phyloP scores from a whole-genome alignment of 1,140 invertebrate genomes.

The Drosophila arizonae region DNA sequence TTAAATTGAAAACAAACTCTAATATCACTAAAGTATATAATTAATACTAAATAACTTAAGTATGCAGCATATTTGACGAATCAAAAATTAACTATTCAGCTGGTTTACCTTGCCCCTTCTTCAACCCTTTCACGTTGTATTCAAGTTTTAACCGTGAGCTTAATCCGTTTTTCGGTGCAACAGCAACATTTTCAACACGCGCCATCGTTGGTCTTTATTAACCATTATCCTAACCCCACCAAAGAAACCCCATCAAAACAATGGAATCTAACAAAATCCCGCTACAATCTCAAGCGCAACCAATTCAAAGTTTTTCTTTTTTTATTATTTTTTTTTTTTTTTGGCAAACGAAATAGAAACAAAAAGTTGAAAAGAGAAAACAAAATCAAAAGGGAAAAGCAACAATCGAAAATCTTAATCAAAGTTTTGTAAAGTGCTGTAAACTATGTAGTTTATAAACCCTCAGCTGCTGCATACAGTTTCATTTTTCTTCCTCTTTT shows the following conservation, averaged over 20 bases:
- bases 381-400: conserved; percentile 39
- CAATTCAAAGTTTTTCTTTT: conserved; percentile 46
- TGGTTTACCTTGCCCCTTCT: neutral
- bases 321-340: no score
- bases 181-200: neutral
- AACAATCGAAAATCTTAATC: conserved; percentile 80
- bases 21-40: no score
- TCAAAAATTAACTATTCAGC: no score
- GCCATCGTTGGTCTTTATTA: conserved; percentile 26
- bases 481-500: neutral
- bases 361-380: conserved; percentile 24
- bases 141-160: neutral
- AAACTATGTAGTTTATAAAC: conserved; percentile 74
- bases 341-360: neutral
- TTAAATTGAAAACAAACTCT: no score
- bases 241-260: conserved; percentile 6
- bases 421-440: conserved; percentile 78
- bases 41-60: no score
- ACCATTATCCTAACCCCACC: conserved; percentile 4
- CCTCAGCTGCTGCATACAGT: neutral
- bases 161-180: neutral
- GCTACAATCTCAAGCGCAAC: conserved; percentile 31
- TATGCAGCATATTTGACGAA: no score
- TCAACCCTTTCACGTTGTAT: neutral
- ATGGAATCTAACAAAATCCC: conserved; percentile 30